Evolutionary conservation across 2,888 invertebrate genomes (phyloP).

Genomic region (Leptopilina drosophilae): DNA sequence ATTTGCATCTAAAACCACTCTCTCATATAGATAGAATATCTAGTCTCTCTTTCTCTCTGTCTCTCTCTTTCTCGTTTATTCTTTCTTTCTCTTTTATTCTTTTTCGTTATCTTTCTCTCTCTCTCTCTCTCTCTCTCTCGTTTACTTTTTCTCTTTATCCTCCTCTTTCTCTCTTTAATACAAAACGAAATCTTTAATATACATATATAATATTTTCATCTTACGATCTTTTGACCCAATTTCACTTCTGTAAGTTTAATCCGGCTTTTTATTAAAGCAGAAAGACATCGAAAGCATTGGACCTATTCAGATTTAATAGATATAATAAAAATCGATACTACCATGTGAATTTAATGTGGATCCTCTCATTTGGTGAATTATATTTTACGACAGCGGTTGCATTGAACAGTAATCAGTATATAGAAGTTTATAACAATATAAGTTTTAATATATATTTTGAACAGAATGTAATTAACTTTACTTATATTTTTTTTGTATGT

Average conservation of each 20-base stretch:
- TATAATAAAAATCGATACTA: not conserved
- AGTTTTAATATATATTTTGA: too few relatives aligned
- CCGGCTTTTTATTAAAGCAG: not conserved
- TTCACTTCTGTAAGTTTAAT: not conserved
- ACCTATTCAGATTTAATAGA: not conserved
- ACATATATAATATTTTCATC: not conserved
- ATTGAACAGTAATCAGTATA: too few relatives aligned
- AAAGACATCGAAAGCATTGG: not conserved
- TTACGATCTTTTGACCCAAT: slow-evolving; percentile 6
- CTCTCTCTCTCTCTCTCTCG: too few relatives aligned
- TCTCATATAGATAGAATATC: not conserved
- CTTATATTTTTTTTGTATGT: too few relatives aligned
- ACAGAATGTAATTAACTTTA: too few relatives aligned
- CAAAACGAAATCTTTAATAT: not conserved
- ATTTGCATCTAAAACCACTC: not conserved
- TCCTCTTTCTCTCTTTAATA: not conserved
- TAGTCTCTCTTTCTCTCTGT: not conserved
- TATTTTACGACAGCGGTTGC: not conserved
- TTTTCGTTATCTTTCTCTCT: too few relatives aligned
- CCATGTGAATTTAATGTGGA: not conserved
- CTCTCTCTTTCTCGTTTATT: too few relatives aligned
- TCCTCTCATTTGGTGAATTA: not conserved
- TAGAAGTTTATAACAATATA: too few relatives aligned
- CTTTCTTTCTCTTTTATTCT: too few relatives aligned
- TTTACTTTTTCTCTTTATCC: too few relatives aligned